A percentile compares a stretch with the other conserved stretches of the same genome.
Evolutionary conservation across 2,888 invertebrate genomes (phyloP).

Genomic region (Pseudococcus jackbeardsleyi): DNA sequence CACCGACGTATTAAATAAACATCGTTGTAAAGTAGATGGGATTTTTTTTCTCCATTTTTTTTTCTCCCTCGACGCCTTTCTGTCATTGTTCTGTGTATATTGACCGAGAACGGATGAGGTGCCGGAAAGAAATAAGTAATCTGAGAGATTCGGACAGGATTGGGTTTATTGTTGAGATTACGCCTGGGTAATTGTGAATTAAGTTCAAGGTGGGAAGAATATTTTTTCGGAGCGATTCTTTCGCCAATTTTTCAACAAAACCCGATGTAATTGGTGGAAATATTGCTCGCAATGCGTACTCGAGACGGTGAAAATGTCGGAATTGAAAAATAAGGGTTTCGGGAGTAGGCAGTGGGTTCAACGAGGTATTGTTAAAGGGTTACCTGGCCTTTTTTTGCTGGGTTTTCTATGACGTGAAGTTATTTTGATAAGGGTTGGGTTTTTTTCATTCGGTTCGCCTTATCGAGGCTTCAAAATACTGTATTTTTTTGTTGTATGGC

Average conservation of each 20-base stretch:
- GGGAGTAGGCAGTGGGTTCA: not conserved
- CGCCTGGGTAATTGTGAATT: not conserved
- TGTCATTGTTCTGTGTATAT: not conserved
- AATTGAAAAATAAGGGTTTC: not conserved
- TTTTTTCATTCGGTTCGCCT: not conserved
- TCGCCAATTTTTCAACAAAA: not conserved
- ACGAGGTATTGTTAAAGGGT: slow-evolving; percentile 13
- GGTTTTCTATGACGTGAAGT: not conserved
- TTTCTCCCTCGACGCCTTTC: not conserved
- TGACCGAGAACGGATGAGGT: not conserved
- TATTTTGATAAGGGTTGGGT: not conserved
- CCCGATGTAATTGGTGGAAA: not conserved
- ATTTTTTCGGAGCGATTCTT: not conserved
- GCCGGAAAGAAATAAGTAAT: not conserved
- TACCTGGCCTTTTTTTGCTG: not conserved
- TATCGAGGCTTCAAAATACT: not conserved
- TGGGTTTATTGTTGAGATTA: not conserved
- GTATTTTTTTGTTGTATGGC: not conserved
- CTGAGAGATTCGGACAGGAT: not conserved
- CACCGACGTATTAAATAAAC: slow-evolving; percentile 22
- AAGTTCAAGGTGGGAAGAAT: not conserved
- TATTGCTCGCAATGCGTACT: not conserved
- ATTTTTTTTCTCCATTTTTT: slow-evolving; percentile 1
- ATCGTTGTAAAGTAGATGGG: slow-evolving; percentile 7
- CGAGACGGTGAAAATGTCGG: not conserved